Conservation (phyloP, 2,888 invertebrate genomes). For the Nineta flava region DNA sequence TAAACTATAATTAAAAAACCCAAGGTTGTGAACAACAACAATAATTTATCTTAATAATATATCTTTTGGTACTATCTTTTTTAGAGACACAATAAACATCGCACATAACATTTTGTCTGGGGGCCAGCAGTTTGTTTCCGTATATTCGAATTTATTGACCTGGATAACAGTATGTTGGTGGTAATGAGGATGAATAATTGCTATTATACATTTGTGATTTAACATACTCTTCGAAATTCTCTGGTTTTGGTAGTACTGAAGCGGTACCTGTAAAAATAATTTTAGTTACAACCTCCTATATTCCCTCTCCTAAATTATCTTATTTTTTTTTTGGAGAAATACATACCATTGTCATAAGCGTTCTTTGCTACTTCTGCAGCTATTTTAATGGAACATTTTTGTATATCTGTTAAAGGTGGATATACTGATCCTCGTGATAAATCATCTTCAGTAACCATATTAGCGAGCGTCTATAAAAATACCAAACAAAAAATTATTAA, state of each 20-base stretch:
- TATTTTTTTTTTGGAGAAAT: background rate
- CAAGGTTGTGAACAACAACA: too few species aligned
- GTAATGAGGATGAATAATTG: conserved; percentile 49
- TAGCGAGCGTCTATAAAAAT: conserved; percentile 51
- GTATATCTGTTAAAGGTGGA: conserved; percentile 72
- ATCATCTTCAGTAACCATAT: conserved; percentile 64
- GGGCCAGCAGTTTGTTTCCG: too few species aligned
- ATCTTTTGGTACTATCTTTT: too few species aligned
- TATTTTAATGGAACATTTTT: conserved; percentile 74
- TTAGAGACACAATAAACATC: background rate
- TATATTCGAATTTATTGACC: too few species aligned
- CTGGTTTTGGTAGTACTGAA: conserved; percentile 61
- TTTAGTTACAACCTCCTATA: too few species aligned
- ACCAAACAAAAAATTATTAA: conserved; percentile 47
- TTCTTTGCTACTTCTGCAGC: conserved; percentile 67
- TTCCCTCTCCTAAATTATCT: background rate
- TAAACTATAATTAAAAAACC: too few species aligned
- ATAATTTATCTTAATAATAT: too few species aligned
- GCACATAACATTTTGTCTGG: too few species aligned
- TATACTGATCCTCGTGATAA: conserved; percentile 76
- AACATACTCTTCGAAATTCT: conserved; percentile 54
- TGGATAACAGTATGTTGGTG: conserved; percentile 46
- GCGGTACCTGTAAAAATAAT: conserved; percentile 42
- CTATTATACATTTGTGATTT: conserved; percentile 69
- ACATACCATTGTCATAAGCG: conserved; percentile 57